These are phyloP conservation scores for Melitaea athalia DNA, from an alignment of 2,888 invertebrate genomes.

Conservation along the genomic window DNA sequence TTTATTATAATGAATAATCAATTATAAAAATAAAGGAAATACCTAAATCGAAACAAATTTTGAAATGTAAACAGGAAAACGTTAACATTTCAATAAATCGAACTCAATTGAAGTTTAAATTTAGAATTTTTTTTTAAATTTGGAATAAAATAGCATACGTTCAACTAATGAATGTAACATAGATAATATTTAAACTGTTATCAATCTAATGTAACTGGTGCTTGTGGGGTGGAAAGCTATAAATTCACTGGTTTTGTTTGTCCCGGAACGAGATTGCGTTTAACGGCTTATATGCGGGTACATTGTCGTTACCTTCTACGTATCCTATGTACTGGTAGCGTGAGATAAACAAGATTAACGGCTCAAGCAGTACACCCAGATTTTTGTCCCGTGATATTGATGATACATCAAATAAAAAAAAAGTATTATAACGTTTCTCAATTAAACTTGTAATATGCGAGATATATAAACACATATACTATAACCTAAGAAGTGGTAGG, in stretches of 20 bases:
- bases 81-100: too few relatives aligned
- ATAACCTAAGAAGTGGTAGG: too few relatives aligned
- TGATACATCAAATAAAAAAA: background rate
- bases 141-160: too few relatives aligned
- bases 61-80: too few relatives aligned
- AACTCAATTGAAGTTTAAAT: too few relatives aligned
- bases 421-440: background rate
- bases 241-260: conserved; percentile 26
- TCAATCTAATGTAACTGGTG: conserved; percentile 10
- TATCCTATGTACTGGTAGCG: conserved; percentile 50
- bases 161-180: background rate
- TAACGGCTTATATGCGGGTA: conserved; percentile 63
- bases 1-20: too few relatives aligned
- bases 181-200: background rate
- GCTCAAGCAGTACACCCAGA: conserved; percentile 33
- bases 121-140: too few relatives aligned
- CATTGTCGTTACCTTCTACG: conserved; percentile 62
- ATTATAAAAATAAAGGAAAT: too few relatives aligned
- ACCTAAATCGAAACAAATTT: too few relatives aligned
- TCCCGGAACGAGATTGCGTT: conserved; percentile 46
- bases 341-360: conserved; percentile 65
- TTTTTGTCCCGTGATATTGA: background rate
- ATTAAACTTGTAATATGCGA: too few relatives aligned
- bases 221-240: conserved; percentile 16
- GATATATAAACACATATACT: too few relatives aligned